A percentile compares a stretch with the other conserved stretches of the same genome.
These are phyloP conservation scores for Crocidura indochinensis DNA, from an alignment of 2,797 vertebrate species.

Conservation along the genomic window DNA sequence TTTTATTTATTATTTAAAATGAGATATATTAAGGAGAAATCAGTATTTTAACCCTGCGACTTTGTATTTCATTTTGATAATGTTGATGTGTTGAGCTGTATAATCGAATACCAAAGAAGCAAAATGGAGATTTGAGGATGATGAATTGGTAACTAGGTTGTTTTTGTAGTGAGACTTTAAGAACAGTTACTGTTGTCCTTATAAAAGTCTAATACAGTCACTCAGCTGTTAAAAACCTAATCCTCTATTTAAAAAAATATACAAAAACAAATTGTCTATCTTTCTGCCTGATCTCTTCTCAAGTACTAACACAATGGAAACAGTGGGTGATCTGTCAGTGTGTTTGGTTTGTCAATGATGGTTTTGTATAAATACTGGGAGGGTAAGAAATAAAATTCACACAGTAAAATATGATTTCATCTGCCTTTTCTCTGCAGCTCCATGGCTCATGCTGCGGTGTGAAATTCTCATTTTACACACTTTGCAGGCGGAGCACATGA, in stretches of 20 bases:
- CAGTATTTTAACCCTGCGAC: slow-evolving; percentile 76
- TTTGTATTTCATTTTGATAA: slow-evolving; percentile 83
- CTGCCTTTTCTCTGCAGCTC: slow-evolving; percentile 93
- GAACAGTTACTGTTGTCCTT: slow-evolving; percentile 88
- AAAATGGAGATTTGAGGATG: slow-evolving; percentile 86
- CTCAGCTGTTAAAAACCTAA: slow-evolving; percentile 92
- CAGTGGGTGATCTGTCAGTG: slow-evolving; percentile 93
- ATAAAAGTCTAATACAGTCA: slow-evolving; percentile 90
- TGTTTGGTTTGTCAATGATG: slow-evolving; percentile 93
- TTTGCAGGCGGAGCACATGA: slow-evolving; percentile 99
- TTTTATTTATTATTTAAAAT: slow-evolving; percentile 83
- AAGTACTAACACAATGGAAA: slow-evolving; percentile 91
- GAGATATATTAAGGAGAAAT: slow-evolving; percentile 82
- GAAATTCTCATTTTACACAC: slow-evolving; percentile 99
- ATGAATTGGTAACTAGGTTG: slow-evolving; percentile 84
- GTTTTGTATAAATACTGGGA: slow-evolving; percentile 94
- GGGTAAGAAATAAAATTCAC: slow-evolving; percentile 93
- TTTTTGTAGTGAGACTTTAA: slow-evolving; percentile 85
- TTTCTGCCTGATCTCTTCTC: slow-evolving; percentile 93
- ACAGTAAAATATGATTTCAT: slow-evolving; percentile 93
- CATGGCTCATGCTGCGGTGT: slow-evolving; percentile 97
- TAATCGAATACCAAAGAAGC: slow-evolving; percentile 83
- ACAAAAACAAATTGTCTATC: slow-evolving; percentile 93
- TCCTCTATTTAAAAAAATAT: slow-evolving; percentile 91
- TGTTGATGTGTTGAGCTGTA: slow-evolving; percentile 81